These are phyloP conservation scores for Trichogramma pretiosum DNA, from an alignment of 1,140 invertebrate species.

Conservation along the genomic window DNA sequence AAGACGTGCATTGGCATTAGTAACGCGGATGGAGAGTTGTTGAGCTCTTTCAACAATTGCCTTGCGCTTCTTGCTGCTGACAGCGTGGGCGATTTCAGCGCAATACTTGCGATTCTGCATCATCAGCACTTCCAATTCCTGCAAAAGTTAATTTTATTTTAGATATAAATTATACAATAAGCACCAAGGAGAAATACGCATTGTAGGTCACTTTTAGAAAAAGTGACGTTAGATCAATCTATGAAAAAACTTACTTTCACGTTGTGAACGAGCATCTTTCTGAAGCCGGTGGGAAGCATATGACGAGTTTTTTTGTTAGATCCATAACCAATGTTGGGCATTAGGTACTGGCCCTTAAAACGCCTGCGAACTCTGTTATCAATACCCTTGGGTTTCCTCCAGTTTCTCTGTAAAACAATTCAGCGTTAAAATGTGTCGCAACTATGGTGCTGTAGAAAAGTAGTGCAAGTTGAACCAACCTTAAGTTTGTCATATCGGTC, in stretches of 20 bases:
- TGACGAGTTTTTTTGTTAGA: slow-evolving; percentile 87
- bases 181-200: too few species aligned
- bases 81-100: slow-evolving; percentile 92
- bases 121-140: slow-evolving; percentile 96
- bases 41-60: slow-evolving; percentile 91
- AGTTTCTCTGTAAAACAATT: slow-evolving; percentile 55
- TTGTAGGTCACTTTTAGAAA: too few species aligned
- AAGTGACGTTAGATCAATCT: too few species aligned
- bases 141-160: too few species aligned
- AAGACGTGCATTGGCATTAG: slow-evolving; percentile 93
- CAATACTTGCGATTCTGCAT: slow-evolving; percentile 98
- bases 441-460: too few species aligned
- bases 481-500: slow-evolving; percentile 92
- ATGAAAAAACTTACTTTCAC: too few species aligned
- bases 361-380: slow-evolving; percentile 96
- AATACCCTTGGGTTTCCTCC: slow-evolving; percentile 95
- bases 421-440: too few species aligned
- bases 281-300: slow-evolving; percentile 93
- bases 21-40: slow-evolving; percentile 88
- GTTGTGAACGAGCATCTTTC: too few species aligned
- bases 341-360: too few species aligned
- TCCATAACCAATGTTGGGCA: slow-evolving; percentile 98
- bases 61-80: slow-evolving; percentile 94
- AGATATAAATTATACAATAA: too few species aligned
- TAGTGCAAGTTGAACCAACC: too few species aligned